Conservation (phyloP, 2,113 vertebrate species). For the Pyrgilauda ruficollis region DNA sequence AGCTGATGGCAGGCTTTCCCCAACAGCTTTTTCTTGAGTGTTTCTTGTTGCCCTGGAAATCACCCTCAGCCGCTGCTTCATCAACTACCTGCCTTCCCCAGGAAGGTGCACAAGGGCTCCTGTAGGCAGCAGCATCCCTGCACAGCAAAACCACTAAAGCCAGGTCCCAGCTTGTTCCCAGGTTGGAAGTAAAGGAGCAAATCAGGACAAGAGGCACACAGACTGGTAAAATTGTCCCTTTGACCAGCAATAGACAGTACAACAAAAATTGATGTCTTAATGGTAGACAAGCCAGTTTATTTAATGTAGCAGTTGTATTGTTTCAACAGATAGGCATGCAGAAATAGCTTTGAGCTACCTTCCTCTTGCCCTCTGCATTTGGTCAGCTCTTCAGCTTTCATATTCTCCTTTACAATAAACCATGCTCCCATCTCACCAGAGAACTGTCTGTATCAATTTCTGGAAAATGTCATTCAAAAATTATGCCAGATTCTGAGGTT, state of each 20-base stretch:
- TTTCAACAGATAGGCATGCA: background rate
- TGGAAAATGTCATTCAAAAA: background rate
- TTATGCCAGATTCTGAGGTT: background rate
- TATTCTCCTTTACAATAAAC: background rate
- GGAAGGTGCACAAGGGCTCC: background rate
- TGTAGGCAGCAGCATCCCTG: background rate
- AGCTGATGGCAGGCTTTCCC: background rate
- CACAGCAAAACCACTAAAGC: background rate
- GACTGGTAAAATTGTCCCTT: background rate
- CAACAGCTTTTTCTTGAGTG: background rate
- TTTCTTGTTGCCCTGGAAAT: background rate
- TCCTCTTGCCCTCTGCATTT: background rate
- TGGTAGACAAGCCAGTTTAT: background rate
- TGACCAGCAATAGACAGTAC: background rate
- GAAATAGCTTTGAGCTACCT: background rate
- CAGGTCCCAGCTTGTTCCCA: background rate
- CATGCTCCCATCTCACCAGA: background rate
- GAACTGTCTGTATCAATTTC: background rate
- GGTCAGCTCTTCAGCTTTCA: background rate
- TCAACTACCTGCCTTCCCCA: background rate
- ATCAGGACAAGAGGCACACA: background rate
- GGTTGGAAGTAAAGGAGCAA: background rate
- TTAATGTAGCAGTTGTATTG: background rate
- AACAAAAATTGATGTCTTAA: background rate
- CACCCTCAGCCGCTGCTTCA: background rate